Conservation (phyloP, 2,888 invertebrate species). For the Monochamus alternatus region DNA sequence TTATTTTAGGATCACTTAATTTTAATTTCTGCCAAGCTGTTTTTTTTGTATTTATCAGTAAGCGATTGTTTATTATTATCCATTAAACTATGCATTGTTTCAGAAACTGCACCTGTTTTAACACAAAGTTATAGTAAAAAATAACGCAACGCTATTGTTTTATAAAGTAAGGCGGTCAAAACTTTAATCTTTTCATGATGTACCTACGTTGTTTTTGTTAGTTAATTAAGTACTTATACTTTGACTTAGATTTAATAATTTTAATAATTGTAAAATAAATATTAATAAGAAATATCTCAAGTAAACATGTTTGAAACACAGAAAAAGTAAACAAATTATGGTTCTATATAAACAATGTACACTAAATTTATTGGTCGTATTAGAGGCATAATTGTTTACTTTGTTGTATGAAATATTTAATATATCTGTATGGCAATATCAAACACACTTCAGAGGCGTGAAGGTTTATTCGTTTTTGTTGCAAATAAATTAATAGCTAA, state of each 20-base stretch:
- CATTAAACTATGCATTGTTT: too few relatives aligned
- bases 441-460: conserved; percentile 14
- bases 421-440: not conserved
- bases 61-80: too few relatives aligned
- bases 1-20: conserved; percentile 18
- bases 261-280: too few relatives aligned
- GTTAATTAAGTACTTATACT: too few relatives aligned
- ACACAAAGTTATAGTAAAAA: not conserved
- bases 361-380: conserved; percentile 14
- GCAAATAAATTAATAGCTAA: too few relatives aligned
- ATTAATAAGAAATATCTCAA: not conserved
- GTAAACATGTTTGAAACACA: not conserved
- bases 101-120: not conserved
- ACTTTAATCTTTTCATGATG: too few relatives aligned
- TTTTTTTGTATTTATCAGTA: not conserved
- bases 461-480: too few relatives aligned
- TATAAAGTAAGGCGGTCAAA: not conserved
- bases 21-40: not conserved
- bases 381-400: conserved; percentile 7
- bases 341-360: not conserved
- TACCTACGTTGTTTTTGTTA: too few relatives aligned
- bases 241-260: too few relatives aligned
- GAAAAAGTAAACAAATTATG: not conserved
- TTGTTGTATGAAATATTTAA: not conserved
- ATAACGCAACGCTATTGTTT: conserved; percentile 1